phyloP scores from a whole-genome alignment of 92 coral and sea anemone genomes.

The Parazoanthus swiftii region DNA sequence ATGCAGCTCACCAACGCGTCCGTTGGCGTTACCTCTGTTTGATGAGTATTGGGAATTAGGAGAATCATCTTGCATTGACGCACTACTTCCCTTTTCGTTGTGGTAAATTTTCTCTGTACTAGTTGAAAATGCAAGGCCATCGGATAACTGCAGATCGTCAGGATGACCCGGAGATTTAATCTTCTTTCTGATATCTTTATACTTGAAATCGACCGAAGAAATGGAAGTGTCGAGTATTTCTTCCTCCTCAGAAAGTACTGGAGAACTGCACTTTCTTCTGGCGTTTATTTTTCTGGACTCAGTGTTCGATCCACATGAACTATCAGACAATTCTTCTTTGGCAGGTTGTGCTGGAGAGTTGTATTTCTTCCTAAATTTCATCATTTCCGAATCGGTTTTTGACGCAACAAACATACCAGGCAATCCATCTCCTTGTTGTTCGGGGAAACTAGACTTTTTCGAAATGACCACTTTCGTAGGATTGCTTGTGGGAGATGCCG shows the following conservation, averaged over 20 bases:
- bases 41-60: not conserved
- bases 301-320: not conserved
- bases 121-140: not conserved
- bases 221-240: not conserved
- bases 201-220: not conserved
- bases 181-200: not conserved
- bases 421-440: not conserved
- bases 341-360: not conserved
- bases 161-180: not conserved
- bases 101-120: not conserved
- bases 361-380: not conserved
- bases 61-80: conserved; percentile 11
- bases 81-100: not conserved
- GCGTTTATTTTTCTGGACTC: not conserved
- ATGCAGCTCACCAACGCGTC: not conserved
- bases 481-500: not conserved
- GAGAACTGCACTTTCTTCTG: not conserved
- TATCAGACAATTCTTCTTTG: not conserved
- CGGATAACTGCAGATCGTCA: not conserved
- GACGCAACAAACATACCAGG: not conserved
- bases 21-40: not conserved
- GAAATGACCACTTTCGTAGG: not conserved
- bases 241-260: not conserved
- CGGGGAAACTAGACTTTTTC: not conserved
- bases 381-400: not conserved